Evolutionary conservation across 2,113 vertebrate genomes (phyloP).

Genomic region (Stigmatopora argus): DNA sequence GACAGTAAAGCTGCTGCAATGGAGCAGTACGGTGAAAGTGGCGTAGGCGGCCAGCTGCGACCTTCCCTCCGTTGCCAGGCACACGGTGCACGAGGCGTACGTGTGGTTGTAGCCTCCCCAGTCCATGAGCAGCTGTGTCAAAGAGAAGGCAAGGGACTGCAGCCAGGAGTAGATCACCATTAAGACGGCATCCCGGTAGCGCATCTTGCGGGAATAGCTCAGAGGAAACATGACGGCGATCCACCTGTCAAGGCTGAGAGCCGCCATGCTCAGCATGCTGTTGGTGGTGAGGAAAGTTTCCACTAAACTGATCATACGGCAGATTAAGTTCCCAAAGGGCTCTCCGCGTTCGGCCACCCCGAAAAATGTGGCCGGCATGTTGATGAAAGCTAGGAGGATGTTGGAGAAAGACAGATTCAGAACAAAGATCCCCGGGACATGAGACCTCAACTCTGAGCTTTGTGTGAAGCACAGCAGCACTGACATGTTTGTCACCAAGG

Average conservation of each 20-base stretch:
- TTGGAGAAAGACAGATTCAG: conserved; percentile 76
- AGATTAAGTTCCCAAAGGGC: conserved; percentile 64
- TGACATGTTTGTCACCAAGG: conserved; percentile 70
- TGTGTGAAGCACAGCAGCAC: conserved; percentile 75
- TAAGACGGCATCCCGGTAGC: conserved; percentile 67
- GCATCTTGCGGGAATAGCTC: conserved; percentile 77
- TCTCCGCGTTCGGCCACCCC: conserved; percentile 56
- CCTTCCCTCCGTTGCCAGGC: conserved; percentile 51
- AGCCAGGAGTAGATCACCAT: conserved; percentile 74
- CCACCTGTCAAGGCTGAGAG: conserved; percentile 78
- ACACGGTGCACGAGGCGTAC: conserved; percentile 74
- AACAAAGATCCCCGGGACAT: conserved; percentile 73
- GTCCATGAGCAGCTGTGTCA: conserved; percentile 66
- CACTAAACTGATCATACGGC: conserved; percentile 65
- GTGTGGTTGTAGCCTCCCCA: conserved; percentile 73
- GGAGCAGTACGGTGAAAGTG: conserved; percentile 72
- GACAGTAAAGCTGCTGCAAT: conserved; percentile 69
- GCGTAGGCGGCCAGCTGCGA: conserved; percentile 61
- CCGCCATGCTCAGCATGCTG: conserved; percentile 76
- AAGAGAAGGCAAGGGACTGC: conserved; percentile 69
- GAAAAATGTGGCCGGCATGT: conserved; percentile 74
- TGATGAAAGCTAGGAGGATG: conserved; percentile 70
- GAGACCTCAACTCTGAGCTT: conserved; percentile 71
- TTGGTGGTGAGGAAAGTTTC: conserved; percentile 77
- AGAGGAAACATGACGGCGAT: conserved; percentile 76